Conservation (phyloP, 2,113 vertebrate genomes). For the Zosterops japonicus region DNA sequence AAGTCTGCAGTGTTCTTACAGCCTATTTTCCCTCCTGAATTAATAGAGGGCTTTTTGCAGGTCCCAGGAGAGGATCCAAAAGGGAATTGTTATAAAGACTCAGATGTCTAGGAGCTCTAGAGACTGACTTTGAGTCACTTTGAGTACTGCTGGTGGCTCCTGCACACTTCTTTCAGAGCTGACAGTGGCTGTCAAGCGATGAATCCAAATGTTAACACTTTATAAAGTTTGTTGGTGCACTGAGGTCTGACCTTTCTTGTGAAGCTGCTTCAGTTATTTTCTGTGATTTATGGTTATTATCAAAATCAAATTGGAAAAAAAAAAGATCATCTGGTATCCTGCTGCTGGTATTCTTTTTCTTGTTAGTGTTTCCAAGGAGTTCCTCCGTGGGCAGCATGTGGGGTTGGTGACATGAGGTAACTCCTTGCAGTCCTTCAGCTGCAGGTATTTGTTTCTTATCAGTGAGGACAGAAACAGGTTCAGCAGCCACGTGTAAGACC, state of each 20-base stretch:
- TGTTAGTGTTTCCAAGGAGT: neutral
- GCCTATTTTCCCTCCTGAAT: neutral
- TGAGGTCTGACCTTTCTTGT: neutral
- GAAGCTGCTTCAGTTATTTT: neutral
- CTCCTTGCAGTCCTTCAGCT: neutral
- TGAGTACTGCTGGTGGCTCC: neutral
- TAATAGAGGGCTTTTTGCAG: neutral
- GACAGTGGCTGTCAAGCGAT: neutral
- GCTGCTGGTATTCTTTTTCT: neutral
- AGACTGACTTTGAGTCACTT: neutral
- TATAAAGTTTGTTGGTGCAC: neutral
- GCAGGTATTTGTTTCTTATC: neutral
- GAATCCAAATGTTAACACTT: neutral
- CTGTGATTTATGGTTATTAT: neutral
- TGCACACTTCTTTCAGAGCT: neutral
- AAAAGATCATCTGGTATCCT: neutral
- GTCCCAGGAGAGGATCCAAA: neutral
- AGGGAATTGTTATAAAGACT: neutral
- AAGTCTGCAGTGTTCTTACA: neutral
- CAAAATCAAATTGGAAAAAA: neutral
- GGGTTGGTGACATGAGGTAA: neutral
- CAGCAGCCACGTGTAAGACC: neutral
- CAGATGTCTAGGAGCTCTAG: neutral
- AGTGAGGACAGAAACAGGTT: neutral
- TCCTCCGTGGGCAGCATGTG: accelerated